Percentiles rank a stretch among this genome's conserved stretches.
These are phyloP conservation scores for Enchytraeus crypticus DNA, from an alignment of 2,888 invertebrate genomes.

Conservation along the genomic window DNA sequence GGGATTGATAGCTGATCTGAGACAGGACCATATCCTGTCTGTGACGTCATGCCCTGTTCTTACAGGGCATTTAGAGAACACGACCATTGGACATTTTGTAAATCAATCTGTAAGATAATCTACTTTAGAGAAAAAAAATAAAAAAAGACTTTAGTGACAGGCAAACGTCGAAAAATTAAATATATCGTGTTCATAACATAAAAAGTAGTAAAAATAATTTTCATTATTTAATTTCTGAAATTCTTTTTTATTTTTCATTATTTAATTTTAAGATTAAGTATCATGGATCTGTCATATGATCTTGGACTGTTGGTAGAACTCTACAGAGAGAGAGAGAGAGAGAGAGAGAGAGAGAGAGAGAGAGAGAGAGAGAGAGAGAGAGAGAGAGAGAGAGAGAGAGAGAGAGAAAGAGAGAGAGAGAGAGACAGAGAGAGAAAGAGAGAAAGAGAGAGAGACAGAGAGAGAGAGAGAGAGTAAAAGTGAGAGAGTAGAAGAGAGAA, in stretches of 20 bases:
- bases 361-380: constrained; percentile 16
- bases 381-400: constrained; percentile 15
- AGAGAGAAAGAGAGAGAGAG: constrained; percentile 12
- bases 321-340: too few species aligned
- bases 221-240: background rate
- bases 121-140: too few species aligned
- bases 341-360: constrained; percentile 8
- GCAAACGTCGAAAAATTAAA: too few species aligned
- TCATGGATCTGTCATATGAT: background rate
- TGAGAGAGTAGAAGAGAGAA: constrained; percentile 3
- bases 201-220: background rate
- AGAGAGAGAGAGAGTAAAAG: constrained; percentile 13
- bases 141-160: too few species aligned
- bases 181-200: too few species aligned
- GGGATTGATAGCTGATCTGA: too few species aligned
- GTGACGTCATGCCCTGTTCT: too few species aligned
- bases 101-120: too few species aligned
- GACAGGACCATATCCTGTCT: too few species aligned
- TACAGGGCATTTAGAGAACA: too few species aligned
- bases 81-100: too few species aligned
- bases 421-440: constrained; percentile 11
- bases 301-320: background rate
- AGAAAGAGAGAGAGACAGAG: constrained; percentile 12
- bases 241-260: background rate
- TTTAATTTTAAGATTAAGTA: background rate